Evolutionary conservation across 2,888 invertebrate genomes (phyloP).

Genomic region (Chymomyza caudatula): DNA sequence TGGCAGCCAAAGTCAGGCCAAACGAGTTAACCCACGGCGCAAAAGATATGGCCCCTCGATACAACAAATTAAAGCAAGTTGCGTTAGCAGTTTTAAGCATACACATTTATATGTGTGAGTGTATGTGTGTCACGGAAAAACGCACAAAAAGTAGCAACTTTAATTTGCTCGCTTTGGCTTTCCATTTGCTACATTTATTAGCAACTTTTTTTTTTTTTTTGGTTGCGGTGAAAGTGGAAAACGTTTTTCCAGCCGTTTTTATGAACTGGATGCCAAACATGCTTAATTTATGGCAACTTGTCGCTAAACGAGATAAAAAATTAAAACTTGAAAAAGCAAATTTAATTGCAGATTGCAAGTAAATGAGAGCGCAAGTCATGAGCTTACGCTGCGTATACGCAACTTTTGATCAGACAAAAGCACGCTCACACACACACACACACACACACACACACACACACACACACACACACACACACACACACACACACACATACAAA

Average conservation of each 20-base stretch:
- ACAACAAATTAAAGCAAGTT: slow-evolving; percentile 42
- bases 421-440: slow-evolving; percentile 19
- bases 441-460: neutral
- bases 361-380: slow-evolving; percentile 14
- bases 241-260: slow-evolving; percentile 40
- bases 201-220: slow-evolving; percentile 32
- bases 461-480: neutral
- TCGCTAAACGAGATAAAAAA: neutral
- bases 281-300: neutral
- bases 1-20: slow-evolving; percentile 18
- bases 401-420: slow-evolving; percentile 22
- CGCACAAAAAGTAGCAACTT: slow-evolving; percentile 47
- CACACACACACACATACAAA: neutral
- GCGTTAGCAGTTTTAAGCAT: slow-evolving; percentile 26
- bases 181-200: slow-evolving; percentile 57
- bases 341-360: neutral
- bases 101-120: too few species aligned
- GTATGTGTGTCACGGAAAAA: slow-evolving; percentile 42
- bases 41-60: neutral
- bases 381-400: slow-evolving; percentile 46
- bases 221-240: slow-evolving; percentile 75
- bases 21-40: slow-evolving; percentile 38
- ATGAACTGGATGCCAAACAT: slow-evolving; percentile 2
- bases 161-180: slow-evolving; percentile 49
- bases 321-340: neutral